Base-by-base conservation (phyloP, 2,888 invertebrate genomes). In the Plusia festucae region DNA sequence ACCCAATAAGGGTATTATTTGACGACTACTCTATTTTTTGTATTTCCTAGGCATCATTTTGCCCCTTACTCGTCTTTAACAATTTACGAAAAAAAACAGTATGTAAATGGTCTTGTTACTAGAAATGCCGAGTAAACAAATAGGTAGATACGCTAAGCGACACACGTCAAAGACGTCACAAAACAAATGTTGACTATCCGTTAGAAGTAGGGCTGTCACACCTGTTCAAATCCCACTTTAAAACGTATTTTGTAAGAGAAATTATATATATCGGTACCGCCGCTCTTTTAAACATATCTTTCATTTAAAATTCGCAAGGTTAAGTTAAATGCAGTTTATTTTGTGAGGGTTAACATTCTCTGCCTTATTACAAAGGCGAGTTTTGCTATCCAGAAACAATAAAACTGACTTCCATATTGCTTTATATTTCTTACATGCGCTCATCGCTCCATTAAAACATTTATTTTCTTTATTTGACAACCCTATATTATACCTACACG, bases 181-280 rank as follows among this genome's bases (percentile, higher is more conserved):
- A 59, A 78, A 78, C 75, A 78, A 74, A 76, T 75, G 70, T 78
- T 75, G 78, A 65, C 78, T 63, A 52, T 73, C 51, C 56, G 62
- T 78, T 78, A 74, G 30, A 18, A 27, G 27, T 27, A 72, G 73
- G 77, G 73, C 8, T 73, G 73, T 13, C 58, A 61, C 54, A 22
- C 13, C 11, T 49, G 9, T 49, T n/a, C 16, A 60, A 56, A 27
- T 44, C 2, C n/a, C 40, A 40, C 40, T n/a, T 0, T 40, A 6
- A 40, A 40, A 40, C 13, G 34, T 34, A 34, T n/a, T 40, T 40
- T 40, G n/a, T 40, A 5, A 40, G 7, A n/a, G 15, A 40, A 40
- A 40, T 40, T 5, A 1, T 7, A n/a, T 4, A n/a, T n/a, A 7
- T 5, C 15, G n/a, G 6, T n/a, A n/a, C n/a, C n/a, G n/a, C 40